Evolutionary conservation across 2,888 invertebrate genomes (phyloP), one percentile per base, ranked within the genome.

Genomic region (Zootermopsis nevadensis): DNA sequence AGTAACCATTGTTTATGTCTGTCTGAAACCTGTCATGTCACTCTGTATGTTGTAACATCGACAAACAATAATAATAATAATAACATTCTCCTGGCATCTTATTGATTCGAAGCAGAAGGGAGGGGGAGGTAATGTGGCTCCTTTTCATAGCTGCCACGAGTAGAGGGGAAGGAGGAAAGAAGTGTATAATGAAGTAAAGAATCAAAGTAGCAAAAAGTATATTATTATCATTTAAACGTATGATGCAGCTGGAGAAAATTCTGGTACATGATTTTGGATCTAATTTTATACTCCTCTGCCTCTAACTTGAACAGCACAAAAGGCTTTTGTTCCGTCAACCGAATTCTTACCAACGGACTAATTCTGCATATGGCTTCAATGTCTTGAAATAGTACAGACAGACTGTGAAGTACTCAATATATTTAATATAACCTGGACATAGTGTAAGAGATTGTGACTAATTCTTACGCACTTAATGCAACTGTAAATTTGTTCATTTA

Each of bases 1-100:
- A 79, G 82, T 80, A 48, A 67, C 76, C 84, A 84, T 84, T 84
- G 84, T 84, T 84, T 84, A 82, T 84, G 82, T 66, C 82, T 84
- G 84, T 84, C 84, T 77, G n/a, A 33, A 55, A 77, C 33, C 66
- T 48, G 53, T 72, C 69, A 66, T 53, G 67, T 82, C 82, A 82
- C 27, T 76, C 55, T 53, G 31, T 69, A 67, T 22, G 60, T 35
- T 67, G 79, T 66, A 60, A 33, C 33, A 79, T 79, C 66, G 38
- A 60, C 79, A 79, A 79, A 79, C 79, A 79, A 79, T 79, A 77
- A 77, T 55, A 66, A 66, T 79, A 79, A 79, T 79, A 77, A 77
- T 55, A 66, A 66, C 66, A 79, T 79, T 60, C 55, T 66, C 4
- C 31, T n/a, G 38, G 55, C 35, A 35, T 66, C 79, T 79, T 60